These are phyloP conservation scores for Urocitellus parryii DNA, from an alignment of 2,113 vertebrate genomes.

Conservation along the genomic window DNA sequence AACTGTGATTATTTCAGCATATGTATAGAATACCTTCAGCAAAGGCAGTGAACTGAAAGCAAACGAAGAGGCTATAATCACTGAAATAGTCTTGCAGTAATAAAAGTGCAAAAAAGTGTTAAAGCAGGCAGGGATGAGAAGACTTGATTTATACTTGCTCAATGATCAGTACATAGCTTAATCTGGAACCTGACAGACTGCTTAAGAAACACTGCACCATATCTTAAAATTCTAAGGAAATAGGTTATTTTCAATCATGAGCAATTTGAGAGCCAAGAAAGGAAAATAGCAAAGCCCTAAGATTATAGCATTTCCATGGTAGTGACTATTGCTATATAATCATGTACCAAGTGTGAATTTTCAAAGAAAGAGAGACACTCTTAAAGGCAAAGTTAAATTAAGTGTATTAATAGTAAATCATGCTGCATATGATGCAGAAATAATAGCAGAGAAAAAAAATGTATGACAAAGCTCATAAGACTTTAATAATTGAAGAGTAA, in stretches of 20 bases:
- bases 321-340: background rate
- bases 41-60: background rate
- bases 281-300: slow-evolving; percentile 22
- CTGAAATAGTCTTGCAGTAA: background rate
- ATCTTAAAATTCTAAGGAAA: slow-evolving; percentile 3
- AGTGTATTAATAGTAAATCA: background rate
- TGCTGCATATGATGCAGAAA: background rate
- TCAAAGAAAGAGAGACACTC: slow-evolving; percentile 17
- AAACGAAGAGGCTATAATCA: background rate
- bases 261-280: slow-evolving; percentile 24
- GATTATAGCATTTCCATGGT: background rate
- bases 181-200: background rate
- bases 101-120: background rate
- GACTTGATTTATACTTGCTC: background rate
- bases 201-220: background rate
- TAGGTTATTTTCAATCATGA: background rate
- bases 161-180: background rate
- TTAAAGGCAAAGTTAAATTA: background rate
- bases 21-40: background rate
- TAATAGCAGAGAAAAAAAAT: slow-evolving; percentile 27
- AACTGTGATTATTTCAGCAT: slow-evolving; percentile 24
- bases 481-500: slow-evolving; percentile 38
- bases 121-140: background rate
- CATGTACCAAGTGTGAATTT: background rate
- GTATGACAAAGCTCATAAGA: background rate